Percentiles rank a stretch among this genome's conserved stretches.
These are phyloP conservation scores for Bombus superbus DNA, from an alignment of 1,140 invertebrate genomes.

Conservation along the genomic window DNA sequence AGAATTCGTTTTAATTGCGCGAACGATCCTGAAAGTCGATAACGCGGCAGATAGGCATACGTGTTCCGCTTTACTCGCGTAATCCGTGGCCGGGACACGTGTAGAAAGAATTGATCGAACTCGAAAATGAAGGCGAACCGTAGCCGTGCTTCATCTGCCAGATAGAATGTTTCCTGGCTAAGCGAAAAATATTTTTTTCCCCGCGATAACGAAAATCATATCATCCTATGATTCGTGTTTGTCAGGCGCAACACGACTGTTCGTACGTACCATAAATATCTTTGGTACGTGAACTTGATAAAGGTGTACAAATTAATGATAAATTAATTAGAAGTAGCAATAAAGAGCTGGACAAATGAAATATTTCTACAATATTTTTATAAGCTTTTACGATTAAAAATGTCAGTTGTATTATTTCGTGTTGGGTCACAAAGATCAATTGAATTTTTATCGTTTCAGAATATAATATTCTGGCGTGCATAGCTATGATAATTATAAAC, in stretches of 20 bases:
- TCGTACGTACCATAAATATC: neutral
- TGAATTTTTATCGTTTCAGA: too few relatives aligned
- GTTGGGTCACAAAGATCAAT: too few relatives aligned
- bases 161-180: neutral
- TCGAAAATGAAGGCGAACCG: neutral
- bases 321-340: neutral
- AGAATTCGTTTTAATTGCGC: conserved; percentile 48
- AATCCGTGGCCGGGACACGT: conserved; percentile 28
- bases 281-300: neutral
- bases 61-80: conserved; percentile 11
- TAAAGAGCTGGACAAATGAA: too few relatives aligned
- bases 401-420: too few relatives aligned
- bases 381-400: too few relatives aligned
- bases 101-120: conserved; percentile 37
- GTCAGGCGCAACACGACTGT: neutral
- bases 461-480: too few relatives aligned
- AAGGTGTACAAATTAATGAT: neutral
- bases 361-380: too few relatives aligned
- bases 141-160: neutral
- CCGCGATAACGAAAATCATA: neutral
- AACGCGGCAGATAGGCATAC: conserved; percentile 30
- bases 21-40: conserved; percentile 21
- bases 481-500: too few relatives aligned
- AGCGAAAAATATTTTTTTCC: neutral
- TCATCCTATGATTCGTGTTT: neutral